Conservation (phyloP, 64 coral and sea anemone species). For the Anthopleura sola region DNA sequence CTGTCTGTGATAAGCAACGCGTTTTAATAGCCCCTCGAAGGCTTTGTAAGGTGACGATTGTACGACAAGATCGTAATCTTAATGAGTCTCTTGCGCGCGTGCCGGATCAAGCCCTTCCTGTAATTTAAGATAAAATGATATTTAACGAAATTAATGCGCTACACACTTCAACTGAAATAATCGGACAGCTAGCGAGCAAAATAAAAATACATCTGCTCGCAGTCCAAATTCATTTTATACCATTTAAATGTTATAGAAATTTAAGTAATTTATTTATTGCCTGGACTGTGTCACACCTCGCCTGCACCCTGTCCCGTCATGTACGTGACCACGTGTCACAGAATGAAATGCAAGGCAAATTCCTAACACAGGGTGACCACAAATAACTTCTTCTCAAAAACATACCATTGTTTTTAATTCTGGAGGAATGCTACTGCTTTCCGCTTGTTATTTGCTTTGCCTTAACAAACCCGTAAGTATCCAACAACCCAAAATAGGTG, state of each 20-base stretch:
- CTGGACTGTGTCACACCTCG: too few species aligned
- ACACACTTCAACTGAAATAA: not conserved
- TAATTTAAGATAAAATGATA: not conserved
- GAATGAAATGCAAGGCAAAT: not conserved
- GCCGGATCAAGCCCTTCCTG: not conserved
- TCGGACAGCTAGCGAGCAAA: not conserved
- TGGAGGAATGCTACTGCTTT: too few species aligned
- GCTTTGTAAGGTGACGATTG: not conserved
- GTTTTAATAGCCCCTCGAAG: not conserved
- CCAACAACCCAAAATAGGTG: not conserved
- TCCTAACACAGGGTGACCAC: not conserved
- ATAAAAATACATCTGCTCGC: not conserved
- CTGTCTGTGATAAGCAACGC: not conserved
- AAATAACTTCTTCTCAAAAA: not conserved
- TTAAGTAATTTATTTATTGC: too few species aligned
- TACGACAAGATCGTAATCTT: not conserved
- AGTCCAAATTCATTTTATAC: not conserved
- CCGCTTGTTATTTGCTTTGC: too few species aligned
- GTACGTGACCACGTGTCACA: too few species aligned
- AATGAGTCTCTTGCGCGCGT: not conserved
- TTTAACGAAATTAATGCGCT: not conserved
- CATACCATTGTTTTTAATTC: too few species aligned
- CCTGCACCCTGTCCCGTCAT: too few species aligned
- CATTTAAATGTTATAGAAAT: not conserved
- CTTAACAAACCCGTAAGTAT: not conserved